phyloP scores from a whole-genome alignment of 2,797 vertebrate species.

The Premnoplex brunnescens region DNA sequence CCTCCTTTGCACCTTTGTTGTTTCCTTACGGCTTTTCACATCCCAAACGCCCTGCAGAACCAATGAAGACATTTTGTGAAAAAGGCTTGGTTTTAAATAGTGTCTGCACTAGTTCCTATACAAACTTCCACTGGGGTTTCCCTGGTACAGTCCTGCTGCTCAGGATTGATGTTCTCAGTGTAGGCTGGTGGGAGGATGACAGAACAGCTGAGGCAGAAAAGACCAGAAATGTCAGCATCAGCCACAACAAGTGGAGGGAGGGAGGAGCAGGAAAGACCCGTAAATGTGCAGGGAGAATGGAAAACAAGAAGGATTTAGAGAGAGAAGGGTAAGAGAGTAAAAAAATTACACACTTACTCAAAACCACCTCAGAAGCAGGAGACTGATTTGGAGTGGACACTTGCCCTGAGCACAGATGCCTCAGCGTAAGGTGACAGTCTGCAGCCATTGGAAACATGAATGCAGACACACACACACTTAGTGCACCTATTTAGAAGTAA shows the following conservation, averaged over 20 bases:
- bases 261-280: neutral
- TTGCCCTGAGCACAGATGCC: neutral
- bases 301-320: neutral
- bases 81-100: neutral
- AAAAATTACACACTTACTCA: neutral
- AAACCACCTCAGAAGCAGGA: neutral
- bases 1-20: neutral
- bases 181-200: neutral
- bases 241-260: neutral
- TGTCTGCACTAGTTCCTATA: neutral
- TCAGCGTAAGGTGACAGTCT: fast-evolving
- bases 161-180: neutral
- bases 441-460: fast-evolving
- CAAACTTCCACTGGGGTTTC: neutral
- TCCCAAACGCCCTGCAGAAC: neutral
- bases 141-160: neutral
- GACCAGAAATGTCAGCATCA: neutral
- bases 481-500: neutral
- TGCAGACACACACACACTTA: fast-evolving
- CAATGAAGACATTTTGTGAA: neutral
- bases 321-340: neutral
- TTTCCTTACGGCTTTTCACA: neutral
- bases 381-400: fast-evolving
- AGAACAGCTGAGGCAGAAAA: neutral
- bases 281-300: fast-evolving